These are phyloP conservation scores for Lepisosteus osseus DNA, from an alignment of 2,113 vertebrate genomes.

Conservation along the genomic window DNA sequence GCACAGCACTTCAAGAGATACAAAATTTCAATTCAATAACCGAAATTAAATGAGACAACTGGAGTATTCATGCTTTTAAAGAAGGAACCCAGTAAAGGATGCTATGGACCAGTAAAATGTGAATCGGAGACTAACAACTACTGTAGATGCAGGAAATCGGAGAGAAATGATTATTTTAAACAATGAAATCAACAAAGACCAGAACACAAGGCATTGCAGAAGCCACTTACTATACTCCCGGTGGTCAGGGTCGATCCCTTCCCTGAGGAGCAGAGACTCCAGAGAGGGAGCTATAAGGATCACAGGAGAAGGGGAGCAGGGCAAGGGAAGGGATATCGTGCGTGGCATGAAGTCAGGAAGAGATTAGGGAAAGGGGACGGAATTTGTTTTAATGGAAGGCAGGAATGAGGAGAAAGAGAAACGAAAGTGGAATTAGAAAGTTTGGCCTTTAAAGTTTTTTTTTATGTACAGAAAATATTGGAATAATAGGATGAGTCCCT, in stretches of 20 bases:
- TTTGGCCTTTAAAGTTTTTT: no score
- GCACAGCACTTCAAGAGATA: no score
- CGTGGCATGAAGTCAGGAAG: neutral
- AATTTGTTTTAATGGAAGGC: conserved; percentile 2
- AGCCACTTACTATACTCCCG: conserved; percentile 20
- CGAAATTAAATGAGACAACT: no score
- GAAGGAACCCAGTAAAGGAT: no score
- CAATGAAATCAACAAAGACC: neutral
- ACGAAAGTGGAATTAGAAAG: neutral
- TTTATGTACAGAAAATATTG: no score
- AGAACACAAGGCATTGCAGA: neutral
- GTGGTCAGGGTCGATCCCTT: neutral
- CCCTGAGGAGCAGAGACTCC: conserved; percentile 3
- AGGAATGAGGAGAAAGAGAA: conserved; percentile 2
- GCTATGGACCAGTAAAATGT: no score
- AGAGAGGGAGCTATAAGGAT: neutral
- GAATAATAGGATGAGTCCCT: no score
- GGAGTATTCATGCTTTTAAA: no score
- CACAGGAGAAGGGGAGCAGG: neutral
- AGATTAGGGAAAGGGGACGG: conserved; percentile 5
- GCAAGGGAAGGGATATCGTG: neutral
- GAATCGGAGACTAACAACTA: no score
- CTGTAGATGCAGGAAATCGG: no score
- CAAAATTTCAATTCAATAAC: no score
- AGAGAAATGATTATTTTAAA: neutral